Conservation (phyloP, 2,797 vertebrate species). For the Sebastes goodei region DNA sequence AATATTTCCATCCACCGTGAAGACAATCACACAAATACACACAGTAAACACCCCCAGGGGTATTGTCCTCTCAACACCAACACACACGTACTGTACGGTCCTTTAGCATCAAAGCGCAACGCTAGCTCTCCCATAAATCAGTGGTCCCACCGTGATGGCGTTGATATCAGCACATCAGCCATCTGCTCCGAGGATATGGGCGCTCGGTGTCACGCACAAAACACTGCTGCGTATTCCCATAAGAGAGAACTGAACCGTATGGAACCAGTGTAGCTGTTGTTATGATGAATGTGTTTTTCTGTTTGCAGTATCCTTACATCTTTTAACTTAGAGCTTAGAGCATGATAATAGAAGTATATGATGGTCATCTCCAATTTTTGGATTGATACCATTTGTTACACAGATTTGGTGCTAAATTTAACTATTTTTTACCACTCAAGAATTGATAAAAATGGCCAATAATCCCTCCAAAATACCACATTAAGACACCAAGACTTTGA, state of each 20-base stretch:
- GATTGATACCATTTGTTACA: too few relatives aligned
- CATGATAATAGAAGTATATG: too few relatives aligned
- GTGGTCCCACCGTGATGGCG: constrained; percentile 31
- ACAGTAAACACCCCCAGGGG: constrained; percentile 16
- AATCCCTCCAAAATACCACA: too few relatives aligned
- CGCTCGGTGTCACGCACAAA: constrained; percentile 11
- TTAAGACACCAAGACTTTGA: too few relatives aligned
- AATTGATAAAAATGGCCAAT: too few relatives aligned
- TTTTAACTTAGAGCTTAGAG: not conserved
- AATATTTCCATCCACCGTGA: not conserved
- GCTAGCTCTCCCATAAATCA: constrained; percentile 60
- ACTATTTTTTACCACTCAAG: too few relatives aligned
- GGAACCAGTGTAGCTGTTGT: not conserved
- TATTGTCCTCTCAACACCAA: not conserved
- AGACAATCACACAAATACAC: not conserved
- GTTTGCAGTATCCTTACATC: constrained; percentile 5
- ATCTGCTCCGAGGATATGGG: constrained; percentile 60
- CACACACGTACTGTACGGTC: constrained; percentile 3
- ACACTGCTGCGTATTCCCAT: constrained; percentile 20
- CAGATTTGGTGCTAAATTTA: too few relatives aligned
- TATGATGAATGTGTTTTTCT: constrained; percentile 31
- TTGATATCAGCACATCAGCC: constrained; percentile 67
- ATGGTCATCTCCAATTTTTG: too few relatives aligned
- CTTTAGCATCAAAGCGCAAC: constrained; percentile 34
- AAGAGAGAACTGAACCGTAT: constrained; percentile 4